phyloP scores from a whole-genome alignment of 1,140 invertebrate species.

The Drosophila ogumai region DNA sequence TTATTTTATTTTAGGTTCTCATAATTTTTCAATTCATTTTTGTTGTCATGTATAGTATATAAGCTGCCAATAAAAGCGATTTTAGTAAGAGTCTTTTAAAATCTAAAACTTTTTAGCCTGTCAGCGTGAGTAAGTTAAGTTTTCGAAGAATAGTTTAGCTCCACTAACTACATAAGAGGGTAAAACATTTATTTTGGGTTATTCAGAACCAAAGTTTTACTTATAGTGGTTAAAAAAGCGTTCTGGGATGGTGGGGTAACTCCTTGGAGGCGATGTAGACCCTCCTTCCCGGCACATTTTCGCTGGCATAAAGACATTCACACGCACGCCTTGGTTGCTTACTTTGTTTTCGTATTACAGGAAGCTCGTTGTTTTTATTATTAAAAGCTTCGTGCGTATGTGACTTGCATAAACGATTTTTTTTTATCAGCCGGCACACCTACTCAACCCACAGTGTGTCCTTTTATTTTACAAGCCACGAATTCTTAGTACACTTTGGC shows the following conservation, averaged over 20 bases:
- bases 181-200: slow-evolving; percentile 13
- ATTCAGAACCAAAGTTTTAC: background rate
- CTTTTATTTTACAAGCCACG: background rate
- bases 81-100: slow-evolving; percentile 4
- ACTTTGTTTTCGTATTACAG: slow-evolving; percentile 74
- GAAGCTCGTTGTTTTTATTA: slow-evolving; percentile 80
- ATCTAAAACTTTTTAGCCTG: background rate
- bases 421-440: slow-evolving; percentile 69
- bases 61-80: slow-evolving; percentile 41
- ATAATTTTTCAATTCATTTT: background rate
- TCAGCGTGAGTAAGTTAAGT: background rate
- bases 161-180: background rate
- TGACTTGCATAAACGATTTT: slow-evolving; percentile 76
- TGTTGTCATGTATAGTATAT: background rate
- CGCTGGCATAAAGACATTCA: slow-evolving; percentile 62
- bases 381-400: slow-evolving; percentile 80
- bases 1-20: background rate
- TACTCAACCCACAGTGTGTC: slow-evolving; percentile 32
- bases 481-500: background rate
- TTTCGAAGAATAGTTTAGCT: background rate
- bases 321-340: slow-evolving; percentile 59
- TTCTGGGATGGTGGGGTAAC: background rate
- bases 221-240: background rate
- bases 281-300: slow-evolving; percentile 23
- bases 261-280: background rate